These are phyloP conservation scores for Papilio elwesi DNA, from an alignment of 2,888 invertebrate species.

Conservation along the genomic window DNA sequence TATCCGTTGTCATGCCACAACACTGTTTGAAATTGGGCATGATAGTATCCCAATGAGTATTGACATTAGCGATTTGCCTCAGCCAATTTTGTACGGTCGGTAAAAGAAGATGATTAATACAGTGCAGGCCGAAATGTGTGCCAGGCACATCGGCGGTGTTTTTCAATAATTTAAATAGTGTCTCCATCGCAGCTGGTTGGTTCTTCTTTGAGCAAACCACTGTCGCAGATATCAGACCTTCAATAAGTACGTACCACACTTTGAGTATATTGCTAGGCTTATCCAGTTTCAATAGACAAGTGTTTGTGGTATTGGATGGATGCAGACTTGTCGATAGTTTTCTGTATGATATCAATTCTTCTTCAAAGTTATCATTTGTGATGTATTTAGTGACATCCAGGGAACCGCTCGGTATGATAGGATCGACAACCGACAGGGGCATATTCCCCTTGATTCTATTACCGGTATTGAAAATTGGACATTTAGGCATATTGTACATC, in stretches of 20 bases:
- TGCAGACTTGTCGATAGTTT: slow-evolving; percentile 83
- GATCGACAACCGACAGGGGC: slow-evolving; percentile 92
- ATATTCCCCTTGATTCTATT: slow-evolving; percentile 91
- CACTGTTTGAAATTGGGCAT: slow-evolving; percentile 97
- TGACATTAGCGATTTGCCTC: slow-evolving; percentile 88
- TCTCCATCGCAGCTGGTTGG: slow-evolving; percentile 94
- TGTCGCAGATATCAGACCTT: slow-evolving; percentile 92
- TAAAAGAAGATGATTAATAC: slow-evolving; percentile 94
- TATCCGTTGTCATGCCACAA: slow-evolving; percentile 95
- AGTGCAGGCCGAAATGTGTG: slow-evolving; percentile 94
- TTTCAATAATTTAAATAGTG: slow-evolving; percentile 92
- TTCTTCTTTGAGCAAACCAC: slow-evolving; percentile 95
- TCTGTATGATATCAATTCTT: slow-evolving; percentile 87
- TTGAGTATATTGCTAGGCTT: slow-evolving; percentile 92
- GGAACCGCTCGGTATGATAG: slow-evolving; percentile 90
- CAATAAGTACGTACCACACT: slow-evolving; percentile 95
- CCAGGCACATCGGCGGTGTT: slow-evolving; percentile 92
- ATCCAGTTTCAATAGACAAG: slow-evolving; percentile 87
- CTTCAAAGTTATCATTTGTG: slow-evolving; percentile 86
- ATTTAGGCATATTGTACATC: slow-evolving; percentile 97
- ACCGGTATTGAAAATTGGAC: slow-evolving; percentile 95
- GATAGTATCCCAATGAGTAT: slow-evolving; percentile 89
- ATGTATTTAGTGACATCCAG: slow-evolving; percentile 88
- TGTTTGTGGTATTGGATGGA: slow-evolving; percentile 76
- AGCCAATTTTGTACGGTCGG: slow-evolving; percentile 98